Base-by-base conservation (phyloP, 2,797 vertebrate genomes). In the Tinamus major region DNA sequence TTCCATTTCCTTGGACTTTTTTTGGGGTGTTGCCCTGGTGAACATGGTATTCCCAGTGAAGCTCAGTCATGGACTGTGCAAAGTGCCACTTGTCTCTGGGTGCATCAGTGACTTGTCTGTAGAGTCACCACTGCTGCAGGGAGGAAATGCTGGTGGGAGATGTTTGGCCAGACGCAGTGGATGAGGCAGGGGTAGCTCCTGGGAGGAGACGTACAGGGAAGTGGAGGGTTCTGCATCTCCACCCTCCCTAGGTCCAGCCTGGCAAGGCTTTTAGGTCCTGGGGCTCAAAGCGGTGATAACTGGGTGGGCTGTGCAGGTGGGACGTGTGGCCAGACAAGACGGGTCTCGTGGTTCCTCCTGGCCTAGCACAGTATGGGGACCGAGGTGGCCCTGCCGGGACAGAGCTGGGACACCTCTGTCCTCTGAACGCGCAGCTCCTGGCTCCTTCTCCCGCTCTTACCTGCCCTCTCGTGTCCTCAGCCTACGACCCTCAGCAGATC, bases 401-500 rank as follows among this genome's bases (percentile, higher is more conserved):
- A 27, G 24, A 2, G 4, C 42, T n/a, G 63, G 59, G 65, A 74
- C 20, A 58, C 77, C 63, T 53, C 33, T 44, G 27, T 21, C 27
- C 64, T 41, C 51, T 9, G 1, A 10, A 26, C 29, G 37, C 37
- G 9, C 19, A 0, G 0, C 33, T 31, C 6, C 1, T 10, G 74
- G 41, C 2, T 0, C 56, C 1, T 55, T n/a, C 39, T 51, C 23
- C 51, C 56, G 27, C 18, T 72, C 89, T 92, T 51, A 39, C 55
- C 55, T 68, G 71, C 21, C 35, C 15, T 92, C 53, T 92, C 35
- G 24, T 87, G 67, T 49, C 96, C 56, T 23, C 93, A 99, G 99
- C 99, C 17, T 99, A 99, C 3, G 99, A 99, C 93, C 99, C 99
- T 13, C 99, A 99, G 98, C 99, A 99, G 97, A 99, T 99, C 98